Evolutionary conservation across 2,113 vertebrate species (phyloP).

Genomic region (Clarias macrocephalus): DNA sequence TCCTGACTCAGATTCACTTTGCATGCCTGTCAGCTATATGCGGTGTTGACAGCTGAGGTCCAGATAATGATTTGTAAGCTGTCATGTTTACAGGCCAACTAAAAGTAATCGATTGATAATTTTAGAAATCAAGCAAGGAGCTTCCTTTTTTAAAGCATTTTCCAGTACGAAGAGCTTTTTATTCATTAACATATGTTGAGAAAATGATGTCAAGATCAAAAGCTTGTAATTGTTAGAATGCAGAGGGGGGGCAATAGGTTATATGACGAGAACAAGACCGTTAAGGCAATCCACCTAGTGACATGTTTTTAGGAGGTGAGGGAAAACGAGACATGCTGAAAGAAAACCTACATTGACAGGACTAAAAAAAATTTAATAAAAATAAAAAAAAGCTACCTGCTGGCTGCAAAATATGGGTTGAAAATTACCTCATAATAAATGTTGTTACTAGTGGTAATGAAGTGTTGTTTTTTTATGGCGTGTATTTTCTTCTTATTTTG

Average conservation of each 20-base stretch:
- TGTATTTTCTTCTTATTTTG: neutral
- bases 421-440: neutral
- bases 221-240: neutral
- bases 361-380: neutral
- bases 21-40: slow-evolving; percentile 30
- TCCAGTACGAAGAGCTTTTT: neutral
- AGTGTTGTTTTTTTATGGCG: no score
- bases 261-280: no score
- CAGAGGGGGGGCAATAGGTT: neutral
- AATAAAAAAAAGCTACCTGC: neutral
- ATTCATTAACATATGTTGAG: neutral
- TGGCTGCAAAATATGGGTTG: neutral
- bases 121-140: neutral
- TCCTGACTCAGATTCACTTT: slow-evolving; percentile 8
- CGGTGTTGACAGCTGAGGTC: neutral
- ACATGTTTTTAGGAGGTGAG: neutral
- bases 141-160: neutral
- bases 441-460: no score
- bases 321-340: neutral
- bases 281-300: neutral
- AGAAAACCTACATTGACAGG: neutral
- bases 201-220: neutral
- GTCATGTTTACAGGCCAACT: slow-evolving; percentile 17
- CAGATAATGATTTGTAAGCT: slow-evolving; percentile 12
- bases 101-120: slow-evolving; percentile 35